Evolutionary conservation across 2,888 invertebrate genomes (phyloP), one percentile per base, ranked within the genome.

Genomic region (Athalia circularis): DNA sequence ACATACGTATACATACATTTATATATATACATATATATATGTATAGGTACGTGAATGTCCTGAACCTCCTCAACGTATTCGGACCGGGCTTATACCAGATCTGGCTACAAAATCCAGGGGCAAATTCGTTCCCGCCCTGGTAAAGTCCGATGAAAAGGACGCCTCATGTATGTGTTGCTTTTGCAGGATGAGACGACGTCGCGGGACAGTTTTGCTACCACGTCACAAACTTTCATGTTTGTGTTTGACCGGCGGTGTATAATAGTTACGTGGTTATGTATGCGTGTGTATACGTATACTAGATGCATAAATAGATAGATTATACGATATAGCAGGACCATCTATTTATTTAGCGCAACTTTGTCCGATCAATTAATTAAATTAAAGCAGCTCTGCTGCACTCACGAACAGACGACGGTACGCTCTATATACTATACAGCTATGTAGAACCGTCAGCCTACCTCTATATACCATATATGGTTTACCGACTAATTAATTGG

Each of bases 401-500:
- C 43, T 75, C 62, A 75, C 48, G 61, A 62, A 64, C 62, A 61
- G 43, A 29, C 50, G 62, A 61, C 75, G 52, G 45, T 8, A 50
- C 50, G 62, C 13, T 8, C 13, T 8, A 62, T 7, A 8, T 13
- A 13, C 13, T 7, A 7, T n/a, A 29, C 29, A 29, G 29, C 57
- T 45, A 45, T 61, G 62, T 48, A 48, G 61, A 48, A 62, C 62
- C 52, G 48, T 9, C 48, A 13, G 62, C 61, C 74, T 62, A 9
- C 62, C 8, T 8, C 15, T 15, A 8, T 13, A 4, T 15, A n/a
- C 29, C 47, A 45, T 64, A 45, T 72, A 75, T 52, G 80, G 83
- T 84, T 86, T 84, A 81, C 84, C 68, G 82, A 82, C 84, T 86
- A 87, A 87, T 86, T 87, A 87, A 87, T 86, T 87, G 84, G 84